A percentile compares a stretch with the other conserved stretches of the same genome.
phyloP scores from a whole-genome alignment of 2,113 vertebrate species.

The Euleptes europaea region DNA sequence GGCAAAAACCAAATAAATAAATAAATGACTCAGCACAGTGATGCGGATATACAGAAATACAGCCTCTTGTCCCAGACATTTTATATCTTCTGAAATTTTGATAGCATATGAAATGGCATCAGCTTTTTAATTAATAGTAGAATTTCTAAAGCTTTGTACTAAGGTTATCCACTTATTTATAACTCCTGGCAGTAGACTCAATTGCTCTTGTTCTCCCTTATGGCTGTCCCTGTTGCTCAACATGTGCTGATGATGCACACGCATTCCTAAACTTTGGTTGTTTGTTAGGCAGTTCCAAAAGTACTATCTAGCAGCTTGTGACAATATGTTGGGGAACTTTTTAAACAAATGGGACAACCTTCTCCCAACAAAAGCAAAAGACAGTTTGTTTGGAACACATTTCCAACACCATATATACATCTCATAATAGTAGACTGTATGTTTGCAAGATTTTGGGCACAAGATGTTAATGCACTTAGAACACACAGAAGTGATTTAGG shows the following conservation, averaged over 20 bases:
- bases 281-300: background rate
- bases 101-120: background rate
- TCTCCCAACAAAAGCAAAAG: background rate
- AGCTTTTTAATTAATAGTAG: background rate
- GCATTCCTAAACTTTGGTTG: slow-evolving; percentile 15
- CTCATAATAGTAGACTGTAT: background rate
- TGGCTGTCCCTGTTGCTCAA: slow-evolving; percentile 33
- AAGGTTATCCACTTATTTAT: slow-evolving; percentile 28
- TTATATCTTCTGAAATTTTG: background rate
- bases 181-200: background rate
- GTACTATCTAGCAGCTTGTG: background rate
- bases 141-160: slow-evolving; percentile 27
- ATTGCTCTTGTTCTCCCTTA: slow-evolving; percentile 6
- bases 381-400: background rate
- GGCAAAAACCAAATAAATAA: no score
- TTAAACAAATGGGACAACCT: background rate
- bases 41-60: slow-evolving; percentile 21
- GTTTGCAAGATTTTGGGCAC: no score
- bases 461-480: background rate
- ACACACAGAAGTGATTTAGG: background rate
- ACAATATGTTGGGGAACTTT: background rate
- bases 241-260: background rate
- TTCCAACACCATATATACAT: background rate
- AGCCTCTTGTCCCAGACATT: slow-evolving; percentile 16
- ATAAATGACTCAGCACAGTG: slow-evolving; percentile 43